These are phyloP conservation scores for Mola mola DNA, from an alignment of 2,113 vertebrate genomes.

Conservation along the genomic window DNA sequence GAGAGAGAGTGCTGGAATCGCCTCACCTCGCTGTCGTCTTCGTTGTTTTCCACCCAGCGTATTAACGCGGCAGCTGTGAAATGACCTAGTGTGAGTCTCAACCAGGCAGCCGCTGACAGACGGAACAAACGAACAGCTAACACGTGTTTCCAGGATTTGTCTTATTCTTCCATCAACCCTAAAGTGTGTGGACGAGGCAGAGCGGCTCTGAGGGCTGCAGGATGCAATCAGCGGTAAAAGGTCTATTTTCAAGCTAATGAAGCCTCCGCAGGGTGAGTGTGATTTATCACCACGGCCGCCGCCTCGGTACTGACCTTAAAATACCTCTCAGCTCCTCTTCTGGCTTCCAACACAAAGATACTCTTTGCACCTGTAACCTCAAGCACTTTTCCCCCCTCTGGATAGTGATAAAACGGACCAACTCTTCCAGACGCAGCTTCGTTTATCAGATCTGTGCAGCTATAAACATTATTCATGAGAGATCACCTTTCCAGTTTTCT, in stretches of 20 bases:
- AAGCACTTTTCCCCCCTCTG: too few species aligned
- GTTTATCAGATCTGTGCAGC: too few species aligned
- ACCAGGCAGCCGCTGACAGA: conserved; percentile 12
- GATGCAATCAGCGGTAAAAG: conserved; percentile 69
- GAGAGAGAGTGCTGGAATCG: conserved; percentile 26
- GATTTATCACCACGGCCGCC: conserved; percentile 68
- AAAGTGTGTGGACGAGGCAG: conserved; percentile 17
- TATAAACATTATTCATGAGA: not conserved
- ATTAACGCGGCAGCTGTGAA: conserved; percentile 51
- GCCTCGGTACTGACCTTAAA: conserved; percentile 61
- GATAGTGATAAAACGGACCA: too few species aligned
- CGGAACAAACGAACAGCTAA: not conserved
- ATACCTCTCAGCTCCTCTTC: conserved; percentile 40
- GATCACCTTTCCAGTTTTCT: not conserved
- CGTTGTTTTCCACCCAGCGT: conserved; percentile 30
- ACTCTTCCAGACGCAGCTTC: not conserved
- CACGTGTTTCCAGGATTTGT: not conserved
- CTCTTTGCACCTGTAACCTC: too few species aligned
- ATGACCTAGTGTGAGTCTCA: conserved; percentile 58
- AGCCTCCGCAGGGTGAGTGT: conserved; percentile 59
- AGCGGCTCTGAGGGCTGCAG: conserved; percentile 10
- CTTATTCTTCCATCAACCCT: conserved; percentile 25
- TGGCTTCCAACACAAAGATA: conserved; percentile 7
- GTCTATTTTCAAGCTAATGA: conserved; percentile 73
- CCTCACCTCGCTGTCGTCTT: conserved; percentile 31